Evolutionary conservation across 2,888 invertebrate species (phyloP).

Genomic region (Hemaris fuciformis): DNA sequence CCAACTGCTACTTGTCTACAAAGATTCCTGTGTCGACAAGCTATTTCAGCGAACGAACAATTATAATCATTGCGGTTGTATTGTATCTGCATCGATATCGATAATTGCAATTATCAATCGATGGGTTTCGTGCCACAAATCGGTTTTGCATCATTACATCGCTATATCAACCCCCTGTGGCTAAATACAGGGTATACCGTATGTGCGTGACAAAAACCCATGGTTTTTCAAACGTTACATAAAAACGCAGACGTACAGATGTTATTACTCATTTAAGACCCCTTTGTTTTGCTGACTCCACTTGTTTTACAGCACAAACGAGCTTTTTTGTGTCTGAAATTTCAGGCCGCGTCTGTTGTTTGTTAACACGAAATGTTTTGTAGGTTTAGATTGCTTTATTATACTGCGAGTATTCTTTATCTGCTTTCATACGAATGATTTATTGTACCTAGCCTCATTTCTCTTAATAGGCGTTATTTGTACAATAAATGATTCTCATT

Average conservation of each 20-base stretch:
- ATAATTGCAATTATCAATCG: background rate
- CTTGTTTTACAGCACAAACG: background rate
- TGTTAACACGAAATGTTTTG: background rate
- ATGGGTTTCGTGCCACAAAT: background rate
- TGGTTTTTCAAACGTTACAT: background rate
- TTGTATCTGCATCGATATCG: background rate
- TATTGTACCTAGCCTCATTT: no score
- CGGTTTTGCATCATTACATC: background rate
- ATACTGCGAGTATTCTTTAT: no score
- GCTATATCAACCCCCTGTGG: background rate
- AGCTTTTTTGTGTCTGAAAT: background rate
- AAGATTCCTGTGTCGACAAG: no score
- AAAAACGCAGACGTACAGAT: background rate
- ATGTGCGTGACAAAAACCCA: background rate
- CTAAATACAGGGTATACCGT: background rate
- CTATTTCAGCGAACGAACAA: background rate
- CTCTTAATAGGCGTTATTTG: no score
- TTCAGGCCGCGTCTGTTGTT: background rate
- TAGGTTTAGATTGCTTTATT: no score
- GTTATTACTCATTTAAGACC: background rate
- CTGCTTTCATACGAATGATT: no score
- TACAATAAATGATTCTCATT: no score
- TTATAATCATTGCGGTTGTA: background rate
- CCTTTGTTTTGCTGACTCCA: background rate
- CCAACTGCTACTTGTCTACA: no score